Percentiles rank a stretch among this genome's conserved stretches.
phyloP scores from a whole-genome alignment of 2,113 vertebrate genomes.

The Psilopsiagon aurifrons region DNA sequence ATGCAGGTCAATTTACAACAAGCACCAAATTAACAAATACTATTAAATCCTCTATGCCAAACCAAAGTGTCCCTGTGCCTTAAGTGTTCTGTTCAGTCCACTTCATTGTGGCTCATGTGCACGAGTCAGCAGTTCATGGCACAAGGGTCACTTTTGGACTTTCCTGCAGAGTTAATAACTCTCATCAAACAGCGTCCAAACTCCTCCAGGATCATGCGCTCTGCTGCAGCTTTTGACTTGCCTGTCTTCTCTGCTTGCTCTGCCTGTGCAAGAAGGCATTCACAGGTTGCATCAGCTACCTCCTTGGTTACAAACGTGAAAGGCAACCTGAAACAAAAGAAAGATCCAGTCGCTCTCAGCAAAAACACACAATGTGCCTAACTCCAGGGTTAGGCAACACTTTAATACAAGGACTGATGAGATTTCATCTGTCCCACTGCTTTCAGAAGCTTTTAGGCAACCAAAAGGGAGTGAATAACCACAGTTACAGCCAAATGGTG shows the following conservation, averaged over 20 bases:
- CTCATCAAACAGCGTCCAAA: constrained; percentile 97
- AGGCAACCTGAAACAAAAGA: constrained; percentile 81
- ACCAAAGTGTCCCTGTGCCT: constrained; percentile 73
- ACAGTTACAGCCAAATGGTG: neutral
- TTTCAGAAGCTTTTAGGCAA: neutral
- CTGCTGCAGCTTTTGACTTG: constrained; percentile 86
- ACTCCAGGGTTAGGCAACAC: neutral
- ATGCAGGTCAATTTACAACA: constrained; percentile 70
- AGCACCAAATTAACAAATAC: constrained; percentile 72
- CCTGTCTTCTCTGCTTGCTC: constrained; percentile 88
- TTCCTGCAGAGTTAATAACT: constrained; percentile 94
- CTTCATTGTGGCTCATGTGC: neutral
- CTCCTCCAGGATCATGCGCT: constrained; percentile 94
- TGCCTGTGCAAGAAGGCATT: constrained; percentile 93
- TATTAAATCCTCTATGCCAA: constrained; percentile 54
- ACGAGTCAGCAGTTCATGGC: constrained; percentile 88
- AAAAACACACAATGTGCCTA: neutral
- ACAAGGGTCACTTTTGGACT: constrained; percentile 91
- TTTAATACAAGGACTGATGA: neutral
- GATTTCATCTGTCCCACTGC: neutral
- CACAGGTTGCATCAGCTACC: constrained; percentile 93
- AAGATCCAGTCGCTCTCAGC: neutral
- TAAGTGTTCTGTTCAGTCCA: constrained; percentile 57
- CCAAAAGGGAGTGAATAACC: neutral
- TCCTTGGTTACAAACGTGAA: constrained; percentile 97